Evolutionary conservation across 2,797 vertebrate genomes (phyloP).

Genomic region (Notamacropus eugenii): DNA sequence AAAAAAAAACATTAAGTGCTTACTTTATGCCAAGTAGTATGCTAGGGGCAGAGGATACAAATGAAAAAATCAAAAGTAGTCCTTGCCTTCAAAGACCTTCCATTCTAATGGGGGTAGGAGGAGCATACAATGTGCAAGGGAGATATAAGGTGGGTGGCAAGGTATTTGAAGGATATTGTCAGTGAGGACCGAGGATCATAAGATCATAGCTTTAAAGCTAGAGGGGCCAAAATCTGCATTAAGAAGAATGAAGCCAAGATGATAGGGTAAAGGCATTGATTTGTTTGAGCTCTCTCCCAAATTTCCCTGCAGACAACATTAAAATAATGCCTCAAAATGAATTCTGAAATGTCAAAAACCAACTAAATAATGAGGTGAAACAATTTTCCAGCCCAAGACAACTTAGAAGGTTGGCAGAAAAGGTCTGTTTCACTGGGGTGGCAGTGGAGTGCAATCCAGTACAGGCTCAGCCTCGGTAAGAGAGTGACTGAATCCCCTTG

Average conservation of each 20-base stretch:
- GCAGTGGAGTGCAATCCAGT: neutral
- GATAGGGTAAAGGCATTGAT: neutral
- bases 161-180: neutral
- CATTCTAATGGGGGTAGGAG: neutral
- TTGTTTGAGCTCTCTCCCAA: neutral
- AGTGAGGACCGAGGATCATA: neutral
- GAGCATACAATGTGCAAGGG: neutral
- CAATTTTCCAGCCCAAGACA: neutral
- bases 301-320: neutral
- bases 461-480: neutral
- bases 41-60: neutral
- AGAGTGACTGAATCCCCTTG: neutral
- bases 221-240: neutral
- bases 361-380: neutral
- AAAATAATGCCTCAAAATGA: neutral
- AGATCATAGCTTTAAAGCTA: neutral
- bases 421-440: neutral
- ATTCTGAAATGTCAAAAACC: neutral
- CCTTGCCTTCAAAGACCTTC: neutral
- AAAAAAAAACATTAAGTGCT: neutral
- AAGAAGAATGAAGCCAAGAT: neutral
- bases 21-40: neutral
- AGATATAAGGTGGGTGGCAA: neutral
- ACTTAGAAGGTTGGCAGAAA: neutral
- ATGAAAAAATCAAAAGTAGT: neutral